phyloP scores from a whole-genome alignment of 2,113 vertebrate genomes.

The Paralichthys olivaceus region DNA sequence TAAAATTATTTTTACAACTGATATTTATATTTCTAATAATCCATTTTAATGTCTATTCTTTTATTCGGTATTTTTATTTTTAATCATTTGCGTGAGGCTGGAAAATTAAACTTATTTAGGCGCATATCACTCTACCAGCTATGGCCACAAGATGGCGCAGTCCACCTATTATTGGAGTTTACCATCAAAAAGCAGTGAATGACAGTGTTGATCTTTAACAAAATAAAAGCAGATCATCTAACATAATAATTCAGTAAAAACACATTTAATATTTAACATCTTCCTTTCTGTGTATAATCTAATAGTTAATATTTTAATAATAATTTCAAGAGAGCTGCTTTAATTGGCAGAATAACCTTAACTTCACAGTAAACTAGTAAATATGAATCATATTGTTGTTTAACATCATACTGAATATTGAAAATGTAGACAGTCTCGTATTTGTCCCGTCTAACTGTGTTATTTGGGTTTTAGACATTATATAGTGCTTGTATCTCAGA shows the following conservation, averaged over 20 bases:
- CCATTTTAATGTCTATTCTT: too few species aligned
- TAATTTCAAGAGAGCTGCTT: background rate
- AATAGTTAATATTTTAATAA: background rate
- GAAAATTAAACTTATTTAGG: background rate
- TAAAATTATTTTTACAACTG: too few species aligned
- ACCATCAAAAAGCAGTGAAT: background rate
- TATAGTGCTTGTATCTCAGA: background rate
- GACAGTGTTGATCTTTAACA: background rate
- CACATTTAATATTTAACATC: background rate
- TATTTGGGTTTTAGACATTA: background rate
- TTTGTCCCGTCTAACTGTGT: background rate
- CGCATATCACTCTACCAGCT: background rate
- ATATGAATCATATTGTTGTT: background rate
- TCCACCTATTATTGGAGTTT: background rate
- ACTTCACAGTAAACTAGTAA: background rate
- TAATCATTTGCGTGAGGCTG: too few species aligned
- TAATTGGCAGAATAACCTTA: background rate
- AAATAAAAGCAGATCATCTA: background rate
- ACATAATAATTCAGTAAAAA: background rate
- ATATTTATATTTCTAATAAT: too few species aligned
- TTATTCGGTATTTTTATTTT: too few species aligned
- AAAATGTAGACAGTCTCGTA: background rate
- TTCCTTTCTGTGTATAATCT: too few species aligned
- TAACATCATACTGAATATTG: background rate
- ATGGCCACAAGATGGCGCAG: slow-evolving; percentile 54